phyloP scores from a whole-genome alignment of 2,888 invertebrate species.

The Ophonus ardosiacus region DNA sequence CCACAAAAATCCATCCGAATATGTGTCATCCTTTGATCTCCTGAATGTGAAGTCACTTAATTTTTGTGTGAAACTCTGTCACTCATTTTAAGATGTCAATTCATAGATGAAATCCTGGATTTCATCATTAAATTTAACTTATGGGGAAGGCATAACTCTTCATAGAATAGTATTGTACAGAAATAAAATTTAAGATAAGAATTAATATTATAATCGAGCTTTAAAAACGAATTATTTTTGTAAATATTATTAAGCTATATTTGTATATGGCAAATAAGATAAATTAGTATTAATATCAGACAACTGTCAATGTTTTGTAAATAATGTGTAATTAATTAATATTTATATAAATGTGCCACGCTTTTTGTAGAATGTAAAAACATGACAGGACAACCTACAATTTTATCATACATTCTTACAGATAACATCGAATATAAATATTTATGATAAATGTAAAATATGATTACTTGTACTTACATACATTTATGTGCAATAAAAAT shows the following conservation, averaged over 20 bases:
- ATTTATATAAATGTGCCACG: constrained; percentile 10
- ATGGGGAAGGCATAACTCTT: constrained; percentile 59
- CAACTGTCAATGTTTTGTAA: constrained; percentile 14
- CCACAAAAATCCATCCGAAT: constrained; percentile 18
- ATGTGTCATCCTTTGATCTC: constrained; percentile 30
- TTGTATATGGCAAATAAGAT: constrained; percentile 18
- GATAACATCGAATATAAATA: constrained; percentile 23
- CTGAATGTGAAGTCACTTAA: constrained; percentile 29
- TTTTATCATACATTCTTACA: not conserved
- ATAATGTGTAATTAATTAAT: constrained; percentile 17
- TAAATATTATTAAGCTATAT: constrained; percentile 38
- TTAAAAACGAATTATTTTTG: constrained; percentile 57
- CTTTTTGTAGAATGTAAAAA: not conserved
- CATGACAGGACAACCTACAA: not conserved
- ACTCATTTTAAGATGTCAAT: constrained; percentile 9
- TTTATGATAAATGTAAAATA: constrained; percentile 20
- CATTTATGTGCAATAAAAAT: constrained; percentile 29
- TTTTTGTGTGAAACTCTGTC: not conserved
- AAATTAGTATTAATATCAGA: constrained; percentile 1
- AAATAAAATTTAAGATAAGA: constrained; percentile 32
- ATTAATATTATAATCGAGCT: constrained; percentile 48
- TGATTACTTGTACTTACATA: constrained; percentile 19
- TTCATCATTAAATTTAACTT: constrained; percentile 8
- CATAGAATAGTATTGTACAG: constrained; percentile 43
- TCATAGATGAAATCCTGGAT: constrained; percentile 20